Conservation (phyloP, 2,797 vertebrate genomes). For the Crenuchus spilurus region DNA sequence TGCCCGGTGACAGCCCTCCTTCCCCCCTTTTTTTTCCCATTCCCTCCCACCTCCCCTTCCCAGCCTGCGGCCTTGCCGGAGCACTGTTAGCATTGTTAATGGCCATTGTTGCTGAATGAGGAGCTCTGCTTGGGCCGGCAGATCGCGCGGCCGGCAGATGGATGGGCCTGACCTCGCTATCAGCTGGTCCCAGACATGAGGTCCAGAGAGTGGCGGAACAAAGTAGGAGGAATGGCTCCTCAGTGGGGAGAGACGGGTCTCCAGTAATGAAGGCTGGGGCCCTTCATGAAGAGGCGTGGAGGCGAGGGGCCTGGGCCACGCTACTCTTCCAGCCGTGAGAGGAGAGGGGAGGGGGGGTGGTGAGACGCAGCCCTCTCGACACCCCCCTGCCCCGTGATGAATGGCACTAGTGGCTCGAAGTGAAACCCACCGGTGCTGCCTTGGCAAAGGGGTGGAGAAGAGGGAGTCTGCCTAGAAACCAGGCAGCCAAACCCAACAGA, state of each 20-base stretch:
- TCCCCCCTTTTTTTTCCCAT: conserved; percentile 54
- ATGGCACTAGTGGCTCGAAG: conserved; percentile 81
- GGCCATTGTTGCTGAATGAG: conserved; percentile 83
- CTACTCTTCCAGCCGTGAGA: conserved; percentile 48
- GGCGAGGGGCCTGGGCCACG: conserved; percentile 42
- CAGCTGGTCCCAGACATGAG: conserved; percentile 77
- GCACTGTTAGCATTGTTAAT: conserved; percentile 81
- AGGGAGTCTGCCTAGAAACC: conserved; percentile 70
- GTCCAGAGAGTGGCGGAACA: conserved; percentile 77
- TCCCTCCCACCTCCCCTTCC: conserved; percentile 43
- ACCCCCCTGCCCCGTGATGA: conserved; percentile 79
- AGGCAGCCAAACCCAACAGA: conserved; percentile 69
- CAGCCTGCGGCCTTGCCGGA: conserved; percentile 61
- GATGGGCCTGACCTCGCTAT: conserved; percentile 80
- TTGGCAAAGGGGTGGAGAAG: conserved; percentile 69
- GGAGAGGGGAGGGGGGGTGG: conserved; percentile 34
- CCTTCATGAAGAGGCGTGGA: conserved; percentile 67
- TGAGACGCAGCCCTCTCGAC: conserved; percentile 34
- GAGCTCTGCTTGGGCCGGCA: conserved; percentile 71
- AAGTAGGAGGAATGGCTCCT: conserved; percentile 82
- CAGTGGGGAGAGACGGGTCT: conserved; percentile 63
- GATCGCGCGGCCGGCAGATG: conserved; percentile 76
- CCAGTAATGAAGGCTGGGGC: conserved; percentile 61
- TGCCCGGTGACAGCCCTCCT: conserved; percentile 76
- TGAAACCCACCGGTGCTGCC: conserved; percentile 78